Percentiles rank a stretch among this genome's conserved stretches.
Conservation (phyloP, 2,797 vertebrate species). For the Mareca penelope region DNA sequence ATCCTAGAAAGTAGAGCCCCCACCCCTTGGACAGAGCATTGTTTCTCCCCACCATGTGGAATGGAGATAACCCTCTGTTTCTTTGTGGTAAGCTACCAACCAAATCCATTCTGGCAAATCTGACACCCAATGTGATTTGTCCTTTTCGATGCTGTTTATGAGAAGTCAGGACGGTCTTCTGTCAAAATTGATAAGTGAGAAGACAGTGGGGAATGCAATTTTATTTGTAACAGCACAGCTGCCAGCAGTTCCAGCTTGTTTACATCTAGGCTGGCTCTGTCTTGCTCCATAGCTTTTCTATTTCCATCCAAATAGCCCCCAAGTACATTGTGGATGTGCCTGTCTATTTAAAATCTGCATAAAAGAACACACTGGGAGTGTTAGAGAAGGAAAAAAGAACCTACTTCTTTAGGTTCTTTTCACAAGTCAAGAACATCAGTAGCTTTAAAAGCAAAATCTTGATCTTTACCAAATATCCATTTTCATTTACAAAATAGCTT, state of each 20-base stretch:
- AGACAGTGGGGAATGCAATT: conserved; percentile 63
- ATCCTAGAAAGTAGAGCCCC: conserved; percentile 12
- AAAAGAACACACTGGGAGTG: not conserved
- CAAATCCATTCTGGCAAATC: conserved; percentile 71
- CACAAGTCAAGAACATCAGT: conserved; percentile 13
- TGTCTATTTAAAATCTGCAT: not conserved
- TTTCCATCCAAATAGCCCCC: conserved; percentile 60
- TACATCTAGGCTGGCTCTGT: conserved; percentile 59
- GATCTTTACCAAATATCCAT: conserved; percentile 33
- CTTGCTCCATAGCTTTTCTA: conserved; percentile 66
- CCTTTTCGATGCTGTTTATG: conserved; percentile 63
- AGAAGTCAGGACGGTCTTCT: conserved; percentile 72
- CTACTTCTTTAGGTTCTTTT: conserved; percentile 45
- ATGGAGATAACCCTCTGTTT: conserved; percentile 63
- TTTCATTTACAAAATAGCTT: conserved; percentile 38
- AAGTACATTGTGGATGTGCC: conserved; percentile 5
- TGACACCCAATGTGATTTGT: conserved; percentile 70
- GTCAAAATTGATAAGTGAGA: conserved; percentile 78
- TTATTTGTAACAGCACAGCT: conserved; percentile 69
- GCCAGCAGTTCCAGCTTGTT: conserved; percentile 61
- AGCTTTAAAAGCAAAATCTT: conserved; percentile 26
- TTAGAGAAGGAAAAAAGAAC: not conserved
- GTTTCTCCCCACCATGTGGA: conserved; percentile 45
- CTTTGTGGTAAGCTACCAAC: conserved; percentile 59
- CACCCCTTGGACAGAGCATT: conserved; percentile 21